Conservation (phyloP, 2,888 invertebrate species). For the Aromia moschata region DNA sequence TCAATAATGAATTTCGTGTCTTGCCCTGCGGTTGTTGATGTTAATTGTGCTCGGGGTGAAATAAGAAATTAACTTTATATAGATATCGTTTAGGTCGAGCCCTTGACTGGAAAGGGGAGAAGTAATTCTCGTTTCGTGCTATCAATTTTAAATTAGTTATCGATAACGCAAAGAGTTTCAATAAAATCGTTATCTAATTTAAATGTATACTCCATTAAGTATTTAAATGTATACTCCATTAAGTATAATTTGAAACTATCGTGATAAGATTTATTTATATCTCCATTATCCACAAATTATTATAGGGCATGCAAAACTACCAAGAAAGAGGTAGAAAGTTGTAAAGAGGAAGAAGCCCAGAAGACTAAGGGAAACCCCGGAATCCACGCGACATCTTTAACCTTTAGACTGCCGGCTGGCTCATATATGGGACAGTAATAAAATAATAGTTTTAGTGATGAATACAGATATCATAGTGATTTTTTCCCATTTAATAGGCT, state of each 20-base stretch:
- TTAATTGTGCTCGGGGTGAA: constrained; percentile 23
- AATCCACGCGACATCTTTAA: no score
- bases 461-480: no score
- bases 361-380: no score
- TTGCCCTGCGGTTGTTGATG: constrained; percentile 33
- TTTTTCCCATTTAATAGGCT: no score
- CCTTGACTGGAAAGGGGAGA: constrained; percentile 8
- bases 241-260: background rate
- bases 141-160: background rate
- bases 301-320: no score
- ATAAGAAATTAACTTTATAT: constrained; percentile 22
- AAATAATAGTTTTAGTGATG: no score
- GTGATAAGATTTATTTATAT: background rate
- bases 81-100: constrained; percentile 29
- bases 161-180: background rate
- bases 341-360: no score
- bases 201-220: background rate
- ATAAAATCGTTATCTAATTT: background rate
- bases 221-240: background rate
- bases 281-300: background rate
- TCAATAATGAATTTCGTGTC: constrained; percentile 37
- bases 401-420: no score
- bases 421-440: no score
- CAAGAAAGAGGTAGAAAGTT: no score
- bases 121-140: background rate